A percentile compares a stretch with the other conserved stretches of the same genome.
These are phyloP conservation scores for Neopipo cinnamomea DNA, from an alignment of 2,113 vertebrate genomes.

Conservation along the genomic window DNA sequence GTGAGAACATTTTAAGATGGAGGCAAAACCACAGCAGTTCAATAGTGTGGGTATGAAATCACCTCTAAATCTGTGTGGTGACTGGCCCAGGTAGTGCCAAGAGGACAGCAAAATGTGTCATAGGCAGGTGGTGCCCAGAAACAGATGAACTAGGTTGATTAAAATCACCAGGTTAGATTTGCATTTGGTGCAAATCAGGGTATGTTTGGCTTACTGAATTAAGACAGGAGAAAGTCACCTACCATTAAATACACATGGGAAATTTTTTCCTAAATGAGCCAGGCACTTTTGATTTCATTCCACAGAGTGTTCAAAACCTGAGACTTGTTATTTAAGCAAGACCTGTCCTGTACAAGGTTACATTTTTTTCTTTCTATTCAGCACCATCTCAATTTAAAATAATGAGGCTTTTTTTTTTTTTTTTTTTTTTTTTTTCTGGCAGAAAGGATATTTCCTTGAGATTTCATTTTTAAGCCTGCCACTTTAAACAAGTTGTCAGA, in stretches of 20 bases:
- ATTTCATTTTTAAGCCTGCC: neutral
- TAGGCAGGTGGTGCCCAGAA: neutral
- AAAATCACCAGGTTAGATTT: neutral
- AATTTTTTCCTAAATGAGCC: neutral
- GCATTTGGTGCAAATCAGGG: neutral
- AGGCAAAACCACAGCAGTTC: neutral
- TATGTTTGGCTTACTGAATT: neutral
- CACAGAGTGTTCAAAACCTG: neutral
- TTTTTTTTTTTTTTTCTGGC: too few relatives aligned
- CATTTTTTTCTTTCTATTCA: neutral
- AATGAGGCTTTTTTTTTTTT: neutral
- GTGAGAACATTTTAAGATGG: neutral
- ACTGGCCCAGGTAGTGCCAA: neutral
- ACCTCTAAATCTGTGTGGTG: neutral
- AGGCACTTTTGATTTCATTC: neutral
- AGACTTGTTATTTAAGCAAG: neutral
- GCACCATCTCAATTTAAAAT: neutral
- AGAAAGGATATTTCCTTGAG: neutral
- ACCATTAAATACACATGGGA: accelerated
- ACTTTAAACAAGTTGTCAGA: neutral
- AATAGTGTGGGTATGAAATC: accelerated
- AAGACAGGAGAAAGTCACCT: neutral
- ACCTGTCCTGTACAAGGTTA: neutral
- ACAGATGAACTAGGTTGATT: neutral
- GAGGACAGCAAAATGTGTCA: neutral